These are phyloP conservation scores for Dinomys branickii DNA, from an alignment of 2,113 vertebrate genomes.

Conservation along the genomic window DNA sequence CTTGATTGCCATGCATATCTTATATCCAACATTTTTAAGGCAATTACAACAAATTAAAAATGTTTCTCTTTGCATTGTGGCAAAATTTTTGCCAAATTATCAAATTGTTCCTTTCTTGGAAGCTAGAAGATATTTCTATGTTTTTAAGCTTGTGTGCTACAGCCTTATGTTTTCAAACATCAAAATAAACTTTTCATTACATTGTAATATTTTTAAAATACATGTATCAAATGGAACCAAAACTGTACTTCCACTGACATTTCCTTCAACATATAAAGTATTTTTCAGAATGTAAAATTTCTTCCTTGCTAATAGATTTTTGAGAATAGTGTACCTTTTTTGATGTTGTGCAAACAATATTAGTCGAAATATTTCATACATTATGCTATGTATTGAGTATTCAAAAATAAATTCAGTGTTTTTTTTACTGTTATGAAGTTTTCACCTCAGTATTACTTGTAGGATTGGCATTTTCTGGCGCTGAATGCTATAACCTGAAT, in stretches of 20 bases:
- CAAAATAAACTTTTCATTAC: constrained; percentile 17
- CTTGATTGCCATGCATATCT: constrained; percentile 52
- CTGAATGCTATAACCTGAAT: background rate
- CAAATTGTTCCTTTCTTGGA: background rate
- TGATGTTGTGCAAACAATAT: background rate
- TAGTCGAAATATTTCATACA: background rate
- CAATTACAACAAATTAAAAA: constrained; percentile 53
- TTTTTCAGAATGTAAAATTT: background rate
- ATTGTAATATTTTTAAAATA: background rate
- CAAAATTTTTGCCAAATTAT: background rate
- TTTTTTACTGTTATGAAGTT: background rate
- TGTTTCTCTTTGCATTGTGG: background rate
- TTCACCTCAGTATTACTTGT: background rate
- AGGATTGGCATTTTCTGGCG: background rate
- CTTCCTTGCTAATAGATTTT: background rate
- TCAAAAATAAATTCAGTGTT: background rate
- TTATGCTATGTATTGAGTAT: background rate
- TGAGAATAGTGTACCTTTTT: background rate
- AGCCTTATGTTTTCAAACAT: background rate
- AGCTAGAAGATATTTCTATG: constrained; percentile 12
- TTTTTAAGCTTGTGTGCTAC: constrained; percentile 11
- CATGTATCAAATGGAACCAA: background rate
- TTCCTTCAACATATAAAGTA: background rate
- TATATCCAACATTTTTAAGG: constrained; percentile 65
- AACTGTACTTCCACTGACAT: background rate